Percentiles rank a stretch among this genome's conserved stretches.
These are phyloP conservation scores for Sarcophaga caerulescens DNA, from an alignment of 2,888 invertebrate genomes.

Conservation along the genomic window DNA sequence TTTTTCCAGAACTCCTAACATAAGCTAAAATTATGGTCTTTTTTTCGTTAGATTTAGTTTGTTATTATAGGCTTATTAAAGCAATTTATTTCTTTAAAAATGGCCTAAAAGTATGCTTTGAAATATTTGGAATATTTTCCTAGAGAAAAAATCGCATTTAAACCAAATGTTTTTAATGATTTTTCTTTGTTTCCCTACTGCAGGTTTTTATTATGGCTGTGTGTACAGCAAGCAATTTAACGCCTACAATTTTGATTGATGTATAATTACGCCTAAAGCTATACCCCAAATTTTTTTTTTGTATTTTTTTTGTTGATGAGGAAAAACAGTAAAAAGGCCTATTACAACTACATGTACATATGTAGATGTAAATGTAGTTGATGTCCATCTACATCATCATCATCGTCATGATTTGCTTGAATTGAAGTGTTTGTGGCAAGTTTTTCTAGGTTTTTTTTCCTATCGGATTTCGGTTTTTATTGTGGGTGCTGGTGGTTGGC, in stretches of 20 bases:
- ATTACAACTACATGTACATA: conserved; percentile 49
- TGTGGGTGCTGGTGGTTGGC: background rate
- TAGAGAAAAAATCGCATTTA: background rate
- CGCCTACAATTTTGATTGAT: conserved; percentile 63
- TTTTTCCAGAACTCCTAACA: no score
- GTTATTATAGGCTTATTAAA: no score
- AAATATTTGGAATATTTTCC: background rate
- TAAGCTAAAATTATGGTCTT: no score
- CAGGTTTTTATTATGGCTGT: background rate
- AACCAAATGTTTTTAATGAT: conserved; percentile 18
- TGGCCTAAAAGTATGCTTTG: conserved; percentile 9
- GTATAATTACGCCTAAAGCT: conserved; percentile 60
- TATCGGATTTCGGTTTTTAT: background rate
- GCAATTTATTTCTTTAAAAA: no score
- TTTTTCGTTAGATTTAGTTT: no score
- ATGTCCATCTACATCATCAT: background rate
- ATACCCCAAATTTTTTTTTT: conserved; percentile 29
- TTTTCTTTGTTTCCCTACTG: conserved; percentile 2
- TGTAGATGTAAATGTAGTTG: background rate
- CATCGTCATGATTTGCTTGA: conserved; percentile 31
- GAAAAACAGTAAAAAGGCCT: conserved; percentile 47
- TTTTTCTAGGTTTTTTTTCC: background rate
- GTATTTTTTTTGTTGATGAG: conserved; percentile 7
- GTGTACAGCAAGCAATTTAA: conserved; percentile 41
- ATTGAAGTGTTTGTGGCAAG: conserved; percentile 5